phyloP scores from a whole-genome alignment of 2,888 invertebrate genomes.

The Spilarctia lutea region DNA sequence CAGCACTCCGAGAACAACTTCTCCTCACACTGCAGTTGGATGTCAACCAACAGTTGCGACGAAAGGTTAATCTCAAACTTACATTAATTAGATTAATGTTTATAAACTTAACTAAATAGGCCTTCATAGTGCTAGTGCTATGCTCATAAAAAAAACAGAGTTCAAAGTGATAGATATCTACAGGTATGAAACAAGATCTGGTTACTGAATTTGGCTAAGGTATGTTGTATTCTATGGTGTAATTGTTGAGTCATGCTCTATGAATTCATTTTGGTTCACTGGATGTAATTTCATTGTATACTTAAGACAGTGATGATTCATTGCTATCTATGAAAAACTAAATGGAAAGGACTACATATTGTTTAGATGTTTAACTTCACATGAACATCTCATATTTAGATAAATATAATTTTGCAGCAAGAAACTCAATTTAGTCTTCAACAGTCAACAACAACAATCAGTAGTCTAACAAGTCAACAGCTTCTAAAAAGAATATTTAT shows the following conservation, averaged over 20 bases:
- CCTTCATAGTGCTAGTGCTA: no score
- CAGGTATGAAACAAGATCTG: not conserved
- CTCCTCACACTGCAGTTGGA: slow-evolving; percentile 94
- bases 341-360: slow-evolving; percentile 27
- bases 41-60: slow-evolving; percentile 91
- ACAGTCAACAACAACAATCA: no score
- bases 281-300: slow-evolving; percentile 53
- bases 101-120: not conserved
- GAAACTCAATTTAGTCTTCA: not conserved
- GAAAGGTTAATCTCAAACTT: slow-evolving; percentile 86
- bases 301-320: slow-evolving; percentile 47
- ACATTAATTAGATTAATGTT: not conserved
- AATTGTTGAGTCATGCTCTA: slow-evolving; percentile 30
- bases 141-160: no score
- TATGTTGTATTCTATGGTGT: slow-evolving; percentile 15
- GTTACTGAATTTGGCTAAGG: not conserved
- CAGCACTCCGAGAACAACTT: slow-evolving; percentile 94
- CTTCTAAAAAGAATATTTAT: no score
- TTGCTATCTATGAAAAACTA: slow-evolving; percentile 33
- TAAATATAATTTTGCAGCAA: not conserved
- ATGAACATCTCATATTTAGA: not conserved
- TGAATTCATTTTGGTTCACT: slow-evolving; percentile 41
- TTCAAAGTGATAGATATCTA: no score
- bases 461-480: not conserved
- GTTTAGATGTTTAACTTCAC: not conserved